Base-by-base conservation (phyloP, 2,888 invertebrate species). In the Corythucha ciliata region DNA sequence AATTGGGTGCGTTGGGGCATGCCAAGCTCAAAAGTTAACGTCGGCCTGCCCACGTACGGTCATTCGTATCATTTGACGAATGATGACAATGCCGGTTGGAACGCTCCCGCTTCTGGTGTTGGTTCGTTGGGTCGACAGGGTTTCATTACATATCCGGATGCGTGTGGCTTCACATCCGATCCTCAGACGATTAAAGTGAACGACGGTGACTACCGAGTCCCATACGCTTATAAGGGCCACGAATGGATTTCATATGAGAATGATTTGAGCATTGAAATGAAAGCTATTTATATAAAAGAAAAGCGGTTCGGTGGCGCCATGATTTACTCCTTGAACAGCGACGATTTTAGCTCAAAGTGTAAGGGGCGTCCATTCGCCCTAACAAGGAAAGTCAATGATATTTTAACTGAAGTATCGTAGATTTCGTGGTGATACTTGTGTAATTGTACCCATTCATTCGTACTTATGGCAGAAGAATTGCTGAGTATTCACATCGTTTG, bases 161-260 rank as follows among this genome's bases (percentile, higher is more conserved):
- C 83, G 20, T 90, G 89, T 61, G 66, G 70, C 53, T 86, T 85
- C 65, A 67, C 81, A 12, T 66, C 70, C 10, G 66, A 67, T 10
- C 67, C 68, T 48, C 76, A 76, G 32, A 74, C 79, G 2, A 68
- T 70, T 1, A 70, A 71, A 5, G 68, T 77, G 29, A 83, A 79
- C 63, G 85, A 89, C 62, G 67, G 72, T 7, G 75, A 78, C 32
- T 78, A 82, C 5, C 76, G 76, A 63, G 88, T 87, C 34, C 88
- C 91, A 0, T 92, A 84, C 68, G 72, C 83, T 6, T 80, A 76
- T 60, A 74, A 75, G 54, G 70, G 72, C 41, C 68, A 68, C 14
- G 83, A 90, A 61, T 92, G 92, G 92, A 74, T 89, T 36, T 87
- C 89, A 0, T 90, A 79, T 65, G 91, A 91, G 57, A 76, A 82